phyloP scores from a whole-genome alignment of 2,113 vertebrate species.

The Callorhinus ursinus region DNA sequence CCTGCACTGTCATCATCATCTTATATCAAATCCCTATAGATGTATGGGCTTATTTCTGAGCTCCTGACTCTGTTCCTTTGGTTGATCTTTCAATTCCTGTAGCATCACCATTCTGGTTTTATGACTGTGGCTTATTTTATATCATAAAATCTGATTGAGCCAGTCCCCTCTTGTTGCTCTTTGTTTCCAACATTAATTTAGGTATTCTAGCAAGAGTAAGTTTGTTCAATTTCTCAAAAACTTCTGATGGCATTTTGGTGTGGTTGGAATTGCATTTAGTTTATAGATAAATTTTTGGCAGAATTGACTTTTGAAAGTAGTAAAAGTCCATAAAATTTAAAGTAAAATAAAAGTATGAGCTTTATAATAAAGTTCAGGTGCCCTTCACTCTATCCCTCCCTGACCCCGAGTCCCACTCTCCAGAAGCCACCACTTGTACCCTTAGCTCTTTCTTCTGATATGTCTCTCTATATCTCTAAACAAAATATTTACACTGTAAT shows the following conservation, averaged over 20 bases:
- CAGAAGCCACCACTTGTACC: not conserved
- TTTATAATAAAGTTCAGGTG: not conserved
- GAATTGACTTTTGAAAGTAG: conserved; percentile 8
- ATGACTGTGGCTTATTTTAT: not conserved
- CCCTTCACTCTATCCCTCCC: not conserved
- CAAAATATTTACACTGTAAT: not conserved
- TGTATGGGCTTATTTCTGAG: not conserved
- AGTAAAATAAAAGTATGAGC: not conserved
- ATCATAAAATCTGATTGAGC: not conserved
- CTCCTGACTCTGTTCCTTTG: not conserved
- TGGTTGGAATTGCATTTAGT: conserved; percentile 10
- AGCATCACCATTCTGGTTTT: not conserved
- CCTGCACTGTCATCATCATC: not conserved
- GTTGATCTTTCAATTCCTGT: not conserved
- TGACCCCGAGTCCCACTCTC: not conserved
- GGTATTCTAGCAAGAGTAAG: not conserved
- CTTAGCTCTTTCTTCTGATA: not conserved
- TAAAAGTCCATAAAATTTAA: not conserved
- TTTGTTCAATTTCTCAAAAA: conserved; percentile 10
- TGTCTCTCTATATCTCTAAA: not conserved
- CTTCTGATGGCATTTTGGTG: not conserved
- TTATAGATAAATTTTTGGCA: not conserved
- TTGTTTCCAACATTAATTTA: conserved; percentile 40
- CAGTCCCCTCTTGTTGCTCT: not conserved
- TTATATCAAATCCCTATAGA: conserved; percentile 8